Base-by-base conservation (phyloP, 2,888 invertebrate species). In the Leucoma salicis region DNA sequence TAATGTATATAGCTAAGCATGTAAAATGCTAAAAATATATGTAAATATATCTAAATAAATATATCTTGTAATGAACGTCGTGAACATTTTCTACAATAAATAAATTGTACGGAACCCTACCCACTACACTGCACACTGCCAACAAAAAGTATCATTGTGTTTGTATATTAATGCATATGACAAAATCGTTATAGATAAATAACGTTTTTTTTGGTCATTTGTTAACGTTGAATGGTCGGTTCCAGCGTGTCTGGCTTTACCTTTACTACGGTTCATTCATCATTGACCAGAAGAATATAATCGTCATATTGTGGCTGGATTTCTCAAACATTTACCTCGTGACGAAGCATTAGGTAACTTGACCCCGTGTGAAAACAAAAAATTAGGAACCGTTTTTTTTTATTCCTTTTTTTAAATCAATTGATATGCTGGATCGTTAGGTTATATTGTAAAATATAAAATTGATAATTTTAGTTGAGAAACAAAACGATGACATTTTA, bases 121-220 rank as follows among this genome's bases (percentile, higher is more conserved):
- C 12, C 31, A 11, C 8, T 2, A 14, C 3, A 34, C 14, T 12
- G 13, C 12, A 79, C 79, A 77, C 70, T 72, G 72, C 72, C 8
- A 76, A 84, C 84, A 86, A 84, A 21, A 74, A 73, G 71, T 74
- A 72, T 77, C 76, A 81, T 83, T 87, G 84, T 87, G 74, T 86
- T 84, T 83, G 83, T 86, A 86, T 85, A 87, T 84, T 86, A 86
- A 88, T 85, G 82, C 77, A 79, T 74, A 81, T 77, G 83, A 79
- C 76, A 72, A 71, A 77, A 79, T 78, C 68, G 71, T 74, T 70
- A 73, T 78, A 80, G 80, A 86, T 85, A 85, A 86, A 86, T 85
- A 84, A 85, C 74, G 72, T 64, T 53, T 66, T 81, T 81, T 80
- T 78, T 71, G 63, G 58, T 58, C 63, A 67, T 78, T 80, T 78